phyloP scores from a whole-genome alignment of 2,113 vertebrate species.

The Lepus europaeus region DNA sequence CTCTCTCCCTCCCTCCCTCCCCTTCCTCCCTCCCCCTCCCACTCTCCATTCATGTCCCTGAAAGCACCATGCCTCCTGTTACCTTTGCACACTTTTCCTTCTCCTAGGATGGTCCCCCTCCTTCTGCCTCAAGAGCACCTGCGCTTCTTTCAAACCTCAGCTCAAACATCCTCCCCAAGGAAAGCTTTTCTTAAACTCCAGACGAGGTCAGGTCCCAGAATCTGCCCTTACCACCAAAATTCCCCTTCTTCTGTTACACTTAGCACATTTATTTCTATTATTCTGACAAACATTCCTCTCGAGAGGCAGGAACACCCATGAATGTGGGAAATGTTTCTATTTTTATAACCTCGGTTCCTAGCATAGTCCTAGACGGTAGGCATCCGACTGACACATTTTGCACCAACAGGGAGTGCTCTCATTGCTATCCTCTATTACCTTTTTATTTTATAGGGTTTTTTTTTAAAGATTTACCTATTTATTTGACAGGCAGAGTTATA shows the following conservation, averaged over 20 bases:
- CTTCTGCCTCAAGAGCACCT: not conserved
- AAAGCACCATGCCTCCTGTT: not conserved
- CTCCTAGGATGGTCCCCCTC: not conserved
- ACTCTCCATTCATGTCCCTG: no score
- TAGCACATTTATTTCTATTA: not conserved
- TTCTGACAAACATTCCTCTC: not conserved
- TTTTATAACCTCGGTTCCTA: not conserved
- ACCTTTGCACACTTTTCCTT: not conserved
- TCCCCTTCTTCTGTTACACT: not conserved
- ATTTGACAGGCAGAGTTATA: no score
- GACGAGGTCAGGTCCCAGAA: not conserved
- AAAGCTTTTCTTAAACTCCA: not conserved
- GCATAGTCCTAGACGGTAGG: not conserved
- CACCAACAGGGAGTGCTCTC: not conserved
- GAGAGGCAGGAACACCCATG: not conserved
- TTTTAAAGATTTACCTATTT: no score
- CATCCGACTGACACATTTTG: not conserved
- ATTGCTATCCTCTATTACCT: not conserved
- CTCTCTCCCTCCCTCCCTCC: rapidly evolving
- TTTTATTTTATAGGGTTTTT: no score
- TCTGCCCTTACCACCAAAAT: not conserved
- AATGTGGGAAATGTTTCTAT: not conserved
- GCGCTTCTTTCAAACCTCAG: not conserved
- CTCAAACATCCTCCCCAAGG: not conserved
- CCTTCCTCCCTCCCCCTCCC: no score